A percentile compares a stretch with the other conserved stretches of the same genome.
Conservation (phyloP, 2,797 vertebrate species). For the Macroramphosus scolopax region DNA sequence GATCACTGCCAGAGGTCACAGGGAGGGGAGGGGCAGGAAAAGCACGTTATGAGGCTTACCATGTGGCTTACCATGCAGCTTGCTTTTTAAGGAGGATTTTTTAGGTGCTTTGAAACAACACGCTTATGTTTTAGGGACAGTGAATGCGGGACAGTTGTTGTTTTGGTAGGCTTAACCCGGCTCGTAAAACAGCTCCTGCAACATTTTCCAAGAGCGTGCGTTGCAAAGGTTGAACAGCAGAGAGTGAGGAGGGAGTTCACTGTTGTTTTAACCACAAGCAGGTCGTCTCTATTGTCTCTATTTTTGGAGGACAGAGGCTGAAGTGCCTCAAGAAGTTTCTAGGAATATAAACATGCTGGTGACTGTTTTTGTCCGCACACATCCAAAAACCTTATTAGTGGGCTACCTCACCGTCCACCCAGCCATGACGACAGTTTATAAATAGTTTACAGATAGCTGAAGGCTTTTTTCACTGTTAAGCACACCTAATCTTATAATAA, state of each 20-base stretch:
- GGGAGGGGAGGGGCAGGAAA: constrained; percentile 33
- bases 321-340: too few relatives aligned
- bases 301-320: constrained; percentile 9
- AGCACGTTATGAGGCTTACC: constrained; percentile 32
- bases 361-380: constrained; percentile 16
- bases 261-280: too few relatives aligned
- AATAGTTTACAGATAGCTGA: too few relatives aligned
- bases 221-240: constrained; percentile 7
- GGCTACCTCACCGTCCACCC: too few relatives aligned
- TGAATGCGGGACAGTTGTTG: not conserved
- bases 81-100: too few relatives aligned
- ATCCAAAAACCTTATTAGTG: too few relatives aligned
- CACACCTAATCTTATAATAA: too few relatives aligned
- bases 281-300: not conserved
- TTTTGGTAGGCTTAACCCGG: constrained; percentile 7
- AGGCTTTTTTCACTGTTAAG: constrained; percentile 3
- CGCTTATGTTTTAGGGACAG: too few relatives aligned
- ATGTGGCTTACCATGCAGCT: not conserved
- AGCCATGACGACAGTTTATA: too few relatives aligned
- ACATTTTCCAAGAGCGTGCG: constrained; percentile 24
- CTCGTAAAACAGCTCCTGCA: constrained; percentile 32
- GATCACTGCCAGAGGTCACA: constrained; percentile 55
- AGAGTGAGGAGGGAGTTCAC: too few relatives aligned
- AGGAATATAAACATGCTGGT: constrained; percentile 39
- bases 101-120: not conserved